Percentiles rank a stretch among this genome's conserved stretches.
These are phyloP conservation scores for Eupithecia centaureata DNA, from an alignment of 2,888 invertebrate genomes.

Conservation along the genomic window DNA sequence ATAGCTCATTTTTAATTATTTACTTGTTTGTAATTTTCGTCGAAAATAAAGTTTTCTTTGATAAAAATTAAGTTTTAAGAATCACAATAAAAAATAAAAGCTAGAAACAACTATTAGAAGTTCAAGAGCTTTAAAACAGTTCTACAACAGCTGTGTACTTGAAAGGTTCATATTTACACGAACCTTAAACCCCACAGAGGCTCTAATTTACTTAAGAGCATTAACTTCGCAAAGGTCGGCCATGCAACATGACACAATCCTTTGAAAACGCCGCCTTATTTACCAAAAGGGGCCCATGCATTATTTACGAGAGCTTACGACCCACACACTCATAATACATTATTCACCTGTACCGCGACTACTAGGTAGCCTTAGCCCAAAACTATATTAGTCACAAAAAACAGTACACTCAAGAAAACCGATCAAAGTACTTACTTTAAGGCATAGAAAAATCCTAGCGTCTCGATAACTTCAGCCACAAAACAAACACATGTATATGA, in stretches of 20 bases:
- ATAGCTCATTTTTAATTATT: too few species aligned
- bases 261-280: constrained; percentile 41
- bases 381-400: background rate
- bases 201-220: constrained; percentile 47
- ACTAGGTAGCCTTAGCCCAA: background rate
- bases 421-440: constrained; percentile 38
- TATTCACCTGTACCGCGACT: constrained; percentile 28
- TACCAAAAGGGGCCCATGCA: constrained; percentile 43
- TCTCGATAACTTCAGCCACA: constrained; percentile 55
- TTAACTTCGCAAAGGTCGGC: constrained; percentile 39
- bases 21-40: too few species aligned
- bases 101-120: too few species aligned
- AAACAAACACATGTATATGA: constrained; percentile 73
- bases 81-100: background rate
- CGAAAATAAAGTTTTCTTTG: too few species aligned
- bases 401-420: background rate
- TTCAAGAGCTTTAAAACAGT: background rate
- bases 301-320: constrained; percentile 40
- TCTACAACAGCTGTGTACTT: constrained; percentile 8
- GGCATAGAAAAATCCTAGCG: constrained; percentile 35
- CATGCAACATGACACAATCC: constrained; percentile 44
- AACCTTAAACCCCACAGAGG: constrained; percentile 22
- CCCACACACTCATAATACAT: constrained; percentile 33
- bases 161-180: constrained; percentile 24
- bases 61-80: too few species aligned